These are phyloP conservation scores for Stratiolaelaps scimitus DNA, from an alignment of 1,140 invertebrate species.

Conservation along the genomic window DNA sequence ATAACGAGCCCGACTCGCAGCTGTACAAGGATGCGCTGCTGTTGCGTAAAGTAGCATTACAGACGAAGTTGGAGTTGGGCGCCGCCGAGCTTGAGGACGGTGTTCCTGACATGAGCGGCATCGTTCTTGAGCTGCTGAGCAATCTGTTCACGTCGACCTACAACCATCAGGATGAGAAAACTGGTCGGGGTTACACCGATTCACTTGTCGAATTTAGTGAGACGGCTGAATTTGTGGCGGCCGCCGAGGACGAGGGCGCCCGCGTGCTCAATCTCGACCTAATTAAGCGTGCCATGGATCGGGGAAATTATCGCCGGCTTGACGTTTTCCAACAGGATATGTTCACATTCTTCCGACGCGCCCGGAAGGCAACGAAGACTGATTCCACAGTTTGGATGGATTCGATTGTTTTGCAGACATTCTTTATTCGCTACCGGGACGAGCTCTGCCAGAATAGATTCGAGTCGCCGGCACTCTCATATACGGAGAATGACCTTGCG, in stretches of 20 bases:
- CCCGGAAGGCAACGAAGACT: conserved; percentile 66
- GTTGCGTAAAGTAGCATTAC: conserved; percentile 74
- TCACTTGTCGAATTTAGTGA: conserved; percentile 85
- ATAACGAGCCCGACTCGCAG: conserved; percentile 96
- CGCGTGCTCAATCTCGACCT: conserved; percentile 44
- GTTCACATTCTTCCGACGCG: conserved; percentile 81
- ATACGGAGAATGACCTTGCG: conserved; percentile 55
- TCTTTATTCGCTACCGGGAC: conserved; percentile 61
- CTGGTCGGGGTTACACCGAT: conserved; percentile 82
- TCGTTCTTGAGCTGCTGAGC: conserved; percentile 78
- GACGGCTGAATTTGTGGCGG: conserved; percentile 50
- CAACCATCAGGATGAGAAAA: conserved; percentile 79
- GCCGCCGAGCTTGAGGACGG: conserved; percentile 66
- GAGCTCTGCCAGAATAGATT: conserved; percentile 62
- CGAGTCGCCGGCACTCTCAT: conserved; percentile 70
- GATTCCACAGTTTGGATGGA: conserved; percentile 87
- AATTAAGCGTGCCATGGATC: conserved; percentile 47
- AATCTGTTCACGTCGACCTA: conserved; percentile 84
- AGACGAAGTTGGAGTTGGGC: conserved; percentile 70
- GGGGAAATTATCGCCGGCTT: conserved; percentile 74
- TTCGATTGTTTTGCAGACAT: conserved; percentile 79
- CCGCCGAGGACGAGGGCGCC: conserved; percentile 28
- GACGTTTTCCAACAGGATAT: conserved; percentile 94
- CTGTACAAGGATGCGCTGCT: conserved; percentile 97
- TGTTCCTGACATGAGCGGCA: conserved; percentile 69